phyloP scores from a whole-genome alignment of 2,113 vertebrate species.

The Grammomys dolichurus region DNA sequence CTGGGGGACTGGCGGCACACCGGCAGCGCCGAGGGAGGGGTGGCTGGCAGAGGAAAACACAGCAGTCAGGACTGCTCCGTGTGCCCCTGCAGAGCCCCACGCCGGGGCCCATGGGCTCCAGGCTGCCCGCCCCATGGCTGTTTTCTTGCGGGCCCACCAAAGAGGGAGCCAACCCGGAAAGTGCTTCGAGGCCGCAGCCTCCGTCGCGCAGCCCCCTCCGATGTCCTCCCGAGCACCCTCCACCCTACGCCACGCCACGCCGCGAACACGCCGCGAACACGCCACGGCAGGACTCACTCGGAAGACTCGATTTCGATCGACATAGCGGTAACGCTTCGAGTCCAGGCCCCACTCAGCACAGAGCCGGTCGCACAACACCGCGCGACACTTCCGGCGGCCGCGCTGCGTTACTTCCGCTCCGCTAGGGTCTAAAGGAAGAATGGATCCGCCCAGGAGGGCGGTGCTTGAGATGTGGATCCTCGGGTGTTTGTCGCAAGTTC shows the following conservation, averaged over 20 bases:
- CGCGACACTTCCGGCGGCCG: conserved; percentile 45
- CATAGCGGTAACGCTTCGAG: conserved; percentile 60
- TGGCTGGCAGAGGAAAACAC: not conserved
- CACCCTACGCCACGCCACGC: not conserved
- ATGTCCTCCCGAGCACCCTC: not conserved
- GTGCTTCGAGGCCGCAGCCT: not conserved
- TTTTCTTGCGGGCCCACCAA: not conserved
- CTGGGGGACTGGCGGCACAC: not conserved
- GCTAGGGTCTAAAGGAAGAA: accelerated
- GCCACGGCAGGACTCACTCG: conserved; percentile 74
- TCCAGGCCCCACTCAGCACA: not conserved
- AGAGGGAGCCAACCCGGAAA: not conserved
- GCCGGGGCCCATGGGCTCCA: accelerated
- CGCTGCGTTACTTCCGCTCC: conserved; percentile 55
- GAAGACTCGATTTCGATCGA: conserved; percentile 89
- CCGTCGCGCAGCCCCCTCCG: not conserved
- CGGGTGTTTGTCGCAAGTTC: accelerated
- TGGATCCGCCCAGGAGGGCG: not conserved
- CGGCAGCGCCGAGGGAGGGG: not conserved
- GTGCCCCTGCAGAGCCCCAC: accelerated
- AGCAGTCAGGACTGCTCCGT: not conserved
- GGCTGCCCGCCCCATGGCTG: not conserved
- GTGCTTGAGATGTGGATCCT: not conserved
- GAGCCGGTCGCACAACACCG: not conserved
- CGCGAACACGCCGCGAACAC: not conserved